Base-by-base conservation (phyloP, 2,113 vertebrate genomes). In the Helogale parvula region DNA sequence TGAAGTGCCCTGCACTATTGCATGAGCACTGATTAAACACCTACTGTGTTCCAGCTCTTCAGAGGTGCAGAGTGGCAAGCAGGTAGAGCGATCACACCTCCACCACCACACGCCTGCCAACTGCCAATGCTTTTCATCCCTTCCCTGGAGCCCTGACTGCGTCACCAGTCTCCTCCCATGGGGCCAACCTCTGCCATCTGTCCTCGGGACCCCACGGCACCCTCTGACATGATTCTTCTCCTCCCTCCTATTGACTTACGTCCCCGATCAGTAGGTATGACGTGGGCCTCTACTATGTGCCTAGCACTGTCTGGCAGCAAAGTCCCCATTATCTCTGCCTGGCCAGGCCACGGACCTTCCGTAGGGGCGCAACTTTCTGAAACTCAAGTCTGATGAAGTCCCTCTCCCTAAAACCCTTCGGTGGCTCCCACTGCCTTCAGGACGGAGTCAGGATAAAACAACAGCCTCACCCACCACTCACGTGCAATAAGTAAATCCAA, bases 1-100 rank as follows among this genome's bases (percentile, higher is more conserved):
- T 23, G 7, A 13, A 41, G 33, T 66, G 72, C 2, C 81, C 7
- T 2, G n/a, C 2, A 2, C 60, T 65, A 5, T 4, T 3, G 50
- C n/a, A 23, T 63, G 57, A 7, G 4, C 5, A 2, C 5, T 4
- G 27, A 3, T 27, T 3, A 23, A 17, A 27, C 33, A 11, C 29
- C n/a, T 17, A 5, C 13, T 0, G 2, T 17, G 5, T n/a, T 41
- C 52, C 5, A 0, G 66, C 12, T 50, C 76, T 45, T 65, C 5
- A 0, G 41, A 81, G 41, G 31, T n/a, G 19, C 60, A 1, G 29
- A 21, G 1, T 2, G 4, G 35, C 25, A 71, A n/a, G 63, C 12
- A 41, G 41, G 77, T 2, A 6, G 29, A 50, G 23, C n/a, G 65
- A 25, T 38, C 27, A 35, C 45, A n/a, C 7, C 38, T 15, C 5